These are phyloP conservation scores for Prosapia bicincta DNA, from an alignment of 2,888 invertebrate genomes.

Conservation along the genomic window DNA sequence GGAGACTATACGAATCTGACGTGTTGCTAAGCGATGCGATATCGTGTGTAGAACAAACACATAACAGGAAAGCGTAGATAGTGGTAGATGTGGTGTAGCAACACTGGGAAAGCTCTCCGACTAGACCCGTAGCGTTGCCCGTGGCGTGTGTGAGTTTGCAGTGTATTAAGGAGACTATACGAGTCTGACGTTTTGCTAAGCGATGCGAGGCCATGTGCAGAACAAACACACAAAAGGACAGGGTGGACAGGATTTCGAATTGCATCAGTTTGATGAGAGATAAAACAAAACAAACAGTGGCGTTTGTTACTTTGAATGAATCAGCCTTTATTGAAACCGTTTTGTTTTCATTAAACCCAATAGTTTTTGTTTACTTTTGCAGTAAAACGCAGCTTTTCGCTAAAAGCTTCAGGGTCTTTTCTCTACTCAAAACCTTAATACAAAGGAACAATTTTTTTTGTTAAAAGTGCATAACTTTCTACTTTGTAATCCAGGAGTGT, in stretches of 20 bases:
- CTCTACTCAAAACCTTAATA: too few species aligned
- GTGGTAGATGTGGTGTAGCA: too few species aligned
- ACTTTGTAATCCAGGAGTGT: too few species aligned
- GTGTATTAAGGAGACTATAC: neutral
- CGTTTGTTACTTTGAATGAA: neutral
- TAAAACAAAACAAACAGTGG: neutral
- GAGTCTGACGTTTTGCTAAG: neutral
- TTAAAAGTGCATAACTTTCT: too few species aligned
- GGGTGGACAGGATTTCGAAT: neutral
- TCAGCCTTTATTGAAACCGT: neutral
- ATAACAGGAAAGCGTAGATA: too few species aligned
- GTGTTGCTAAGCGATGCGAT: too few species aligned
- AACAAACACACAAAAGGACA: neutral
- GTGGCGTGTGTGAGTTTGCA: too few species aligned
- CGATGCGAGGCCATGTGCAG: neutral
- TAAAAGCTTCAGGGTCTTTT: neutral
- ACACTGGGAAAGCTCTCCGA: too few species aligned
- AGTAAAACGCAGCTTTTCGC: neutral
- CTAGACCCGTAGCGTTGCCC: too few species aligned
- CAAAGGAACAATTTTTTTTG: too few species aligned
- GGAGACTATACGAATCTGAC: too few species aligned
- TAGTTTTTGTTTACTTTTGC: neutral
- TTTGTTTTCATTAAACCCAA: neutral
- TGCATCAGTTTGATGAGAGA: neutral
- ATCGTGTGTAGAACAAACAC: too few species aligned